Base-by-base conservation (phyloP, 2,888 invertebrate genomes). In the Omphaloscelis lunosa region DNA sequence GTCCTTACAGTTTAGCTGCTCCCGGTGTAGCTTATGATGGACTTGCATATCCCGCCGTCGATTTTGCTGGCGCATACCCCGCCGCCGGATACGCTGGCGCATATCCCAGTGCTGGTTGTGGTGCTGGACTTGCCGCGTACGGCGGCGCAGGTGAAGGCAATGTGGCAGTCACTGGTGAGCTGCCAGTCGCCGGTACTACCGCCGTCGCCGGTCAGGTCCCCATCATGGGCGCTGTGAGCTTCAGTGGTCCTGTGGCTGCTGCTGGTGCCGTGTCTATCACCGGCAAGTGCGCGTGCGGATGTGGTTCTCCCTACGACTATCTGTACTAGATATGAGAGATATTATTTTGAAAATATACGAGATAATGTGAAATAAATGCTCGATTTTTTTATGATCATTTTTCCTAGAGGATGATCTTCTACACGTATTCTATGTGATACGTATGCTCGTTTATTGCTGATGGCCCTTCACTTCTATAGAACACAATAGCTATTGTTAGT, bases 101-200 rank as follows among this genome's bases (percentile, higher is more conserved):
- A 15, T 73, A 72, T 34, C 51, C 58, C 15, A 17, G 27, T 80
- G 51, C 45, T 1, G 72, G 72, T 48, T 59, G 0, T 29, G 75
- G 67, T 53, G 71, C 73, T 5, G 45, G 27, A 27, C 0, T 27
- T 27, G 45, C 66, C 23, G 20, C 81, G 0, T 87, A 87, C 67
- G 83, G 84, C 3, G 87, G 87, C 8, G 77, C 75, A 0, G 82
- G 80, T 61, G 88, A 86, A 70, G 88, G 88, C 53, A 71, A 70
- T 67, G 78, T 88, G 29, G 72, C 72, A 79, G 87, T 73, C 77
- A 86, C 70, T 83, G 87, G 87, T 61, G 87, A 86, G 77, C 75
- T 82, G 86, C 90, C 72, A 58, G 84, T 85, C 48, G 78, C 88
- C 23, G 92, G 92, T 65, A 91, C 88, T 68, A 88, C 93, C 23